A percentile compares a stretch with the other conserved stretches of the same genome.
phyloP scores from a whole-genome alignment of 2,888 invertebrate genomes.

The Eristalis arbustorum region DNA sequence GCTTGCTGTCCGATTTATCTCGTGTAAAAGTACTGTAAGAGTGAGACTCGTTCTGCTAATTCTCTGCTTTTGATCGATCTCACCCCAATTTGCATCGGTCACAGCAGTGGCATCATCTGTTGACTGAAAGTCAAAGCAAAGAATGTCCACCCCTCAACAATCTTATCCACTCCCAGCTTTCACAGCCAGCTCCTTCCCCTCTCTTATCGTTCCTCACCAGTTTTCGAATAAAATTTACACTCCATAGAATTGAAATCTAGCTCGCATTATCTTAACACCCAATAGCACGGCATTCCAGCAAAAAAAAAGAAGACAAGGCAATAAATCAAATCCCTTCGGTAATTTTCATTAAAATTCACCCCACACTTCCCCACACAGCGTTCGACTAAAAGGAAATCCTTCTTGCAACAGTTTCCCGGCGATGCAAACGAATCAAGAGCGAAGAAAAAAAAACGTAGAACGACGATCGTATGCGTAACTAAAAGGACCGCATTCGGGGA shows the following conservation, averaged over 20 bases:
- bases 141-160: neutral
- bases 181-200: neutral
- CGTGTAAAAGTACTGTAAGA: too few relatives aligned
- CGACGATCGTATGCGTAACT: constrained; percentile 67
- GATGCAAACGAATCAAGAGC: constrained; percentile 36
- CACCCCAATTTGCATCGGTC: too few relatives aligned
- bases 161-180: neutral
- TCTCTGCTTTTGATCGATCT: too few relatives aligned
- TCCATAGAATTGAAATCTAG: constrained; percentile 58
- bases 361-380: constrained; percentile 30
- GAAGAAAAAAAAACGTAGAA: neutral
- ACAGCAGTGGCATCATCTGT: too few relatives aligned
- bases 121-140: too few relatives aligned
- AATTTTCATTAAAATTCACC: constrained; percentile 72
- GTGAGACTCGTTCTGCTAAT: too few relatives aligned
- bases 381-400: neutral
- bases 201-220: neutral
- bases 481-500: constrained; percentile 66
- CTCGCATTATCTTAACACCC: constrained; percentile 60
- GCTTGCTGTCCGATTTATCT: too few relatives aligned
- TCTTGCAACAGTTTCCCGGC: constrained; percentile 22
- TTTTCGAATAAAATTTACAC: constrained; percentile 52
- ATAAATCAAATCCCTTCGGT: constrained; percentile 67
- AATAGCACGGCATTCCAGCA: constrained; percentile 30
- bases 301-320: constrained; percentile 44